Evolutionary conservation across 1,140 invertebrate species (phyloP), one percentile per base, ranked within the genome.

Genomic region (Heliconius himera): DNA sequence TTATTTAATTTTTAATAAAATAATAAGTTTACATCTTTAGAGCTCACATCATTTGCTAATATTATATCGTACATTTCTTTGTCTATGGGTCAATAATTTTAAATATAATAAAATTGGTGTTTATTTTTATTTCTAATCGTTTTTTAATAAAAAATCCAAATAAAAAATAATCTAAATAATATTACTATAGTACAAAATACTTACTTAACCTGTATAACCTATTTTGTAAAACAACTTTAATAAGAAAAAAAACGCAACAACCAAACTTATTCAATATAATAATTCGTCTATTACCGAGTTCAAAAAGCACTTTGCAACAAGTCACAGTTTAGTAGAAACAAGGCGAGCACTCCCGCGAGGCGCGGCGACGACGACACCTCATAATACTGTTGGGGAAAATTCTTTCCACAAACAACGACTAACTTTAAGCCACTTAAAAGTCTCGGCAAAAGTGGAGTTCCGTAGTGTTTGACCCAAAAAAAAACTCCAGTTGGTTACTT

Each of bases 341-440:
- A 73, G 26, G 20, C 72, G 22, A 73, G 22, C 33, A 38, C 26
- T 51, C 71, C 60, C 54, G 77, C 49, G 60, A 56, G 60, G 26
- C 54, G 54, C n/a, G 60, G 60, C 60, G 74, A 73, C 49, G 71
- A 38, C 77, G 78, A 74, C 81, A 72, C 73, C 71, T 76, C 66
- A 26, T 79, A 60, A 75, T 74, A 75, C 73, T 74, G 80, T 83
- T 74, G 74, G 26, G 71, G 16, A 78, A 78, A 74, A 79, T 82
- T 83, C 77, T 84, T 85, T 78, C 76, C 78, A 54, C 81, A 86
- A 85, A 85, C 80, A 87, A 83, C 80, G 79, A 79, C 33, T 78
- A 88, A 86, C 84, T 88, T 87, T 78, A 85, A 87, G 83, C 83
- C 86, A 88, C 87, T 90, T 88, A 88, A 85, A 88, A 87, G 81